Percentiles rank a stretch among this genome's conserved stretches.
Conservation (phyloP, 2,888 invertebrate genomes). For the Tenthredo amoena region DNA sequence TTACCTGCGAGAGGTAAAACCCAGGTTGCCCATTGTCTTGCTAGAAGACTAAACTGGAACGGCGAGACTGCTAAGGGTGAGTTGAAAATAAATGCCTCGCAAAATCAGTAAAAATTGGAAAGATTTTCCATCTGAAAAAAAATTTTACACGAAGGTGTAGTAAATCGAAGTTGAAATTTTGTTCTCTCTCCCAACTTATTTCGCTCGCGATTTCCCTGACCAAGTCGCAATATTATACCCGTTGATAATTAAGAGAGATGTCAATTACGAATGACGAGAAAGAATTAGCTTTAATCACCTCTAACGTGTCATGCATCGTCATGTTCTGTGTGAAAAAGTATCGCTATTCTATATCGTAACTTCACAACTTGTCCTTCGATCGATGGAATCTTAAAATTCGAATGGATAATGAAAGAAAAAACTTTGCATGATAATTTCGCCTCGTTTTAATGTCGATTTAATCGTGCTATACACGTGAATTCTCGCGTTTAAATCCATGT, state of each 20-base stretch:
- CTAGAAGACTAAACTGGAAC: conserved; percentile 94
- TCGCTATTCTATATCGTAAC: neutral
- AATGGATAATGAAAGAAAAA: neutral
- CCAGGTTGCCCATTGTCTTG: conserved; percentile 91
- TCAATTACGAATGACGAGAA: neutral
- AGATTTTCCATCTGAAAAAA: neutral
- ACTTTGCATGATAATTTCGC: neutral
- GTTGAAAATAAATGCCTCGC: conserved; percentile 49
- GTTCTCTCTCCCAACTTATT: neutral
- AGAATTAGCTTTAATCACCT: neutral
- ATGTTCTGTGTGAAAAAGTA: neutral
- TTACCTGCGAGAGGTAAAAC: conserved; percentile 96
- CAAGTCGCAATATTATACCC: neutral
- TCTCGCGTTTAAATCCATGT: neutral
- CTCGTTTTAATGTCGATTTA: neutral
- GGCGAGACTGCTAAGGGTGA: conserved; percentile 91
- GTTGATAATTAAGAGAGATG: neutral
- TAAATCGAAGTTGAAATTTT: neutral
- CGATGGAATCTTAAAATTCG: neutral
- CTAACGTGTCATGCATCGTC: neutral
- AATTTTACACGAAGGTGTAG: neutral
- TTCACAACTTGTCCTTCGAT: neutral
- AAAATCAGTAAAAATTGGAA: neutral
- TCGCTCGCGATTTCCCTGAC: neutral
- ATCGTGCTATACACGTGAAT: conserved; percentile 21